A percentile compares a stretch with the other conserved stretches of the same genome.
Conservation (phyloP, 1,140 invertebrate species). For the Apocrypta bakeri region DNA sequence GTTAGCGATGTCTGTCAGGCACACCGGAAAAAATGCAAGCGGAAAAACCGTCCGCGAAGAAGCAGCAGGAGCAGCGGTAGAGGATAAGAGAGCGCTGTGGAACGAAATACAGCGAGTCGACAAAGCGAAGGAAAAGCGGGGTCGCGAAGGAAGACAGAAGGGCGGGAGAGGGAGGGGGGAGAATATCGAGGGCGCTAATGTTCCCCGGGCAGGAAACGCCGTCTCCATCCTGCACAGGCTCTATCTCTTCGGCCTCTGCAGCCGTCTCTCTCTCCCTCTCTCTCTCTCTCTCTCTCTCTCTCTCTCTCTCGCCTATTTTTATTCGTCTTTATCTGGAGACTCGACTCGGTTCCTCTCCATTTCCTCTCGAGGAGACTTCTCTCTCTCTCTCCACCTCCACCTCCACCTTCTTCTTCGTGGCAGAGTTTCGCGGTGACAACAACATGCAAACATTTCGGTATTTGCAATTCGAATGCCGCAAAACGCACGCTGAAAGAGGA, state of each 20-base stretch:
- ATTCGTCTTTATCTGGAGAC: slow-evolving; percentile 71
- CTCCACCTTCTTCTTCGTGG: not conserved
- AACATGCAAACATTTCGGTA: slow-evolving; percentile 75
- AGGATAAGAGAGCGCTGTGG: slow-evolving; percentile 44
- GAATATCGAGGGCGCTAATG: slow-evolving; percentile 73
- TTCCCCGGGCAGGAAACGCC: slow-evolving; percentile 72
- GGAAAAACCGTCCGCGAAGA: slow-evolving; percentile 27
- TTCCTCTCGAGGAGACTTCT: slow-evolving; percentile 66
- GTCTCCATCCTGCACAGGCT: slow-evolving; percentile 70
- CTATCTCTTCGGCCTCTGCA: slow-evolving; percentile 49
- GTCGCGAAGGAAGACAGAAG: not conserved
- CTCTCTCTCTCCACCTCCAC: not conserved
- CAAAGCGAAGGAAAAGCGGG: slow-evolving; percentile 46
- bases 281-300: slow-evolving; percentile 49
- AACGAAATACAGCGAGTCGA: not conserved
- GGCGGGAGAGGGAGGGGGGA: slow-evolving; percentile 53
- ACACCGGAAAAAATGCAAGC: slow-evolving; percentile 24
- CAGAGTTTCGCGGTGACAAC: slow-evolving; percentile 67
- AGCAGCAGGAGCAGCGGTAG: slow-evolving; percentile 29
- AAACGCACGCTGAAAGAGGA: slow-evolving; percentile 32
- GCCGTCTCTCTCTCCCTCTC: slow-evolving; percentile 49
- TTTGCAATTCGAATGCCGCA: slow-evolving; percentile 74
- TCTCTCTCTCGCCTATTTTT: slow-evolving; percentile 70
- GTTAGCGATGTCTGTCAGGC: slow-evolving; percentile 56
- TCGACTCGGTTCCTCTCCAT: slow-evolving; percentile 71